Base-by-base conservation (phyloP, 2,888 invertebrate genomes). In the Cryptocephalus primarius region DNA sequence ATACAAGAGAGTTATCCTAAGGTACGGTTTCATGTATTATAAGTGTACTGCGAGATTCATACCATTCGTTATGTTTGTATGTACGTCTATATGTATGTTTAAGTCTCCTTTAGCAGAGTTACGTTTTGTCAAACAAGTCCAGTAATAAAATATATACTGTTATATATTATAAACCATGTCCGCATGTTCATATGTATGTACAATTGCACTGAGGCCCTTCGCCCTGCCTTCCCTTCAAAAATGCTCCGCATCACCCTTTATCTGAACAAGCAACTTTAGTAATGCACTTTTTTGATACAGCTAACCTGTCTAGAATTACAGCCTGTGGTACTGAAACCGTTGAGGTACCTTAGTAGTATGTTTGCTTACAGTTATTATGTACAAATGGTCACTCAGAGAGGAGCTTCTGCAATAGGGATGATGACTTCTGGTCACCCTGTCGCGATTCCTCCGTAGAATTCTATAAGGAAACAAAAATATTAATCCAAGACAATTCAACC, bases 351-450 rank as follows among this genome's bases (percentile, higher is more conserved):
- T 69, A 69, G 71, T 72, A 70, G 68, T 66, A 71, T 68, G 67
- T 70, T 65, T 67, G 68, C 70, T 70, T 67, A 36, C 11, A 36
- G 36, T 36, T 36, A 64, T 61, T 67, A 70, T 69, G 64, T 68
- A 69, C 70, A 71, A 49, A 54, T 48, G 50, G 55, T 54, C 56
- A 54, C 49, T 89, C 88, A 61, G 88, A 88, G 67, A 90, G 76
- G 68, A 89, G 77, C 73, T 89, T 87, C 76, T 88, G 88, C 64
- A 89, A 78, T 69, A 89, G 76, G 67, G 88, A 88, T 67, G 88
- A 88, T 61, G 87, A 84, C 63, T 76, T 79, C 57, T 82, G 82
- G 79, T 86, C 85, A 78, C 82, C 82, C 75, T 76, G 81, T 71
- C 76, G 80, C 66, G 75, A 78, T 73, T 83, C 82, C 76, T 80